phyloP scores from a whole-genome alignment of 1,140 invertebrate species.

The Drosophila mauritiana region DNA sequence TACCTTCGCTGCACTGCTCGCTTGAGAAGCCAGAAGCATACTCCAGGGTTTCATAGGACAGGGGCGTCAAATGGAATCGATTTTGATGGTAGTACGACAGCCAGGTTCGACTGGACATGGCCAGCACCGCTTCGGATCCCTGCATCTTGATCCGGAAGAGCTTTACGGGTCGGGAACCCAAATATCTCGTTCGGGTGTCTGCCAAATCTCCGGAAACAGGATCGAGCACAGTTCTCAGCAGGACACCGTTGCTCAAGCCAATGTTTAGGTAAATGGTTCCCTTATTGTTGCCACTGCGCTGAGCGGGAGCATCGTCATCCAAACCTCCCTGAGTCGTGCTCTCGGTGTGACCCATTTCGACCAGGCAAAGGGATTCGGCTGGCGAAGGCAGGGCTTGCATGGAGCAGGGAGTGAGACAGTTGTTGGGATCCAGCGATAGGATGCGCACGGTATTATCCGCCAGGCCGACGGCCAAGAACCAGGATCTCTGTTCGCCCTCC shows the following conservation, averaged over 20 bases:
- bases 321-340: constrained; percentile 82
- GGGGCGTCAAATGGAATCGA: constrained; percentile 96
- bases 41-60: constrained; percentile 98
- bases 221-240: constrained; percentile 97
- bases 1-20: constrained; percentile 99
- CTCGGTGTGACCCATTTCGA: constrained; percentile 91
- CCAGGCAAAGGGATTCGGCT: constrained; percentile 98
- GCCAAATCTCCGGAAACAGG: constrained; percentile 98
- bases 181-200: constrained; percentile 97
- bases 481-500: constrained; percentile 96
- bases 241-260: constrained; percentile 98
- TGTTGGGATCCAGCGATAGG: constrained; percentile 97
- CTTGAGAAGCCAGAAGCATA: constrained; percentile 95
- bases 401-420: constrained; percentile 96
- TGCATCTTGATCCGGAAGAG: constrained; percentile 98
- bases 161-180: constrained; percentile 98
- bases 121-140: constrained; percentile 97
- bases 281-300: constrained; percentile 84
- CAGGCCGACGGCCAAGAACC: constrained; percentile 98
- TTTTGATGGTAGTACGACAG: constrained; percentile 99
- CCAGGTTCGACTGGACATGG: constrained; percentile 99
- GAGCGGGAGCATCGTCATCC: constrained; percentile 82
- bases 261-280: constrained; percentile 98
- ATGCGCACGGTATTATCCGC: constrained; percentile 99
- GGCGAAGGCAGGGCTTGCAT: constrained; percentile 99